These are phyloP conservation scores for Anthopleura sola DNA, from an alignment of 64 coral and sea anemone species.

Conservation along the genomic window DNA sequence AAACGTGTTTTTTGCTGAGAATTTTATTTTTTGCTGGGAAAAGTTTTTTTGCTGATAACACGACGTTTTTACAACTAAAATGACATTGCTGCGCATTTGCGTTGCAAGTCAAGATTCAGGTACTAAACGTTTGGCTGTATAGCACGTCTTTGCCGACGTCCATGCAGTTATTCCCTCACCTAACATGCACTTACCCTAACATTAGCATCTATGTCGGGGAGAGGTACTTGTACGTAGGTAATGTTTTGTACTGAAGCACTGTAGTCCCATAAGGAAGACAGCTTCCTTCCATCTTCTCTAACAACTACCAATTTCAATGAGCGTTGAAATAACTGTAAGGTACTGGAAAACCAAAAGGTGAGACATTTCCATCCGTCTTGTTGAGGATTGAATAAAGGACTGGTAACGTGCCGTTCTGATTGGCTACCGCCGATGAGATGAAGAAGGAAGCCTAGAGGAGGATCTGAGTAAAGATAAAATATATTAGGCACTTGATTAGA, in stretches of 20 bases:
- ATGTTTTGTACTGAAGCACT: not conserved
- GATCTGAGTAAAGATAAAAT: not conserved
- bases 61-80: too few relatives aligned
- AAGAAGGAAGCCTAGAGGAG: not conserved
- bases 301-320: not conserved
- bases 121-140: too few relatives aligned
- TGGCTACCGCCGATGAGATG: not conserved
- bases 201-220: not conserved
- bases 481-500: not conserved
- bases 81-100: too few relatives aligned
- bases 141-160: too few relatives aligned
- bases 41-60: too few relatives aligned
- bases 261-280: not conserved
- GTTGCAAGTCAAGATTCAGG: too few relatives aligned
- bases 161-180: too few relatives aligned
- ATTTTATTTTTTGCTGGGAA: too few relatives aligned
- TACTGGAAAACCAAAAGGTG: not conserved
- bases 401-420: not conserved
- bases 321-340: not conserved
- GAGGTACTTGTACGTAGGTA: not conserved
- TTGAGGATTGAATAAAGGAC: constrained; percentile 6
- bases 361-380: constrained; percentile 9
- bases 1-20: too few relatives aligned
- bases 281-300: not conserved
- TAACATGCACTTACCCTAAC: constrained; percentile 33